Percentiles rank a stretch among this genome's conserved stretches.
Conservation (phyloP, 1,140 invertebrate species). For the Colletes latitarsis region DNA sequence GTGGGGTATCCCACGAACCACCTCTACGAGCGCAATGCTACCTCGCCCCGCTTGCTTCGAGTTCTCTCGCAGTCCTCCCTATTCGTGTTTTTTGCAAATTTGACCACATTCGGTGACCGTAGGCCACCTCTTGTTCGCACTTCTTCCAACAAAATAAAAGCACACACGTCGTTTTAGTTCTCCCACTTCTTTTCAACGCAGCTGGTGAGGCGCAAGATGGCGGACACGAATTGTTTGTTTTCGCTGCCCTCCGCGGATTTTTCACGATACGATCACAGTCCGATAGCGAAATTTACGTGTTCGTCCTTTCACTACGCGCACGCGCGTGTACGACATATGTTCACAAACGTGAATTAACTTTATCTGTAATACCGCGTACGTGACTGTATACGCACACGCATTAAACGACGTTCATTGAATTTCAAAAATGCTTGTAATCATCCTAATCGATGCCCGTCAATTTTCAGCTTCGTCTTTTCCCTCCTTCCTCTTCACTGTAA, state of each 20-base stretch:
- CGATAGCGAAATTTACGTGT: constrained; percentile 3
- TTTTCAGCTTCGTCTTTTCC: not conserved
- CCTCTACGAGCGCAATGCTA: constrained; percentile 65
- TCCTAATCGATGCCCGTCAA: not conserved
- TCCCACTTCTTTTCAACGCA: constrained; percentile 47
- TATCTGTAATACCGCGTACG: constrained; percentile 16
- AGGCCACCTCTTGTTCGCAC: constrained; percentile 53
- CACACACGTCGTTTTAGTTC: constrained; percentile 26
- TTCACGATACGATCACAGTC: constrained; percentile 28
- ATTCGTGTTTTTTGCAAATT: constrained; percentile 56
- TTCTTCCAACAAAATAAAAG: constrained; percentile 30
- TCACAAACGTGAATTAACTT: constrained; percentile 25
- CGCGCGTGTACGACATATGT: constrained; percentile 28
- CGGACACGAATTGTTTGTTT: constrained; percentile 68
- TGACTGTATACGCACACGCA: constrained; percentile 28
- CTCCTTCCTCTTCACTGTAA: constrained; percentile 19
- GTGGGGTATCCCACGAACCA: constrained; percentile 59
- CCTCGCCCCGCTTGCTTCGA: constrained; percentile 58
- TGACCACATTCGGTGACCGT: constrained; percentile 75
- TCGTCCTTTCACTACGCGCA: constrained; percentile 14
- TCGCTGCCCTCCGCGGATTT: constrained; percentile 38
- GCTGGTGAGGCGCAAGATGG: constrained; percentile 69
- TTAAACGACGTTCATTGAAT: constrained; percentile 15
- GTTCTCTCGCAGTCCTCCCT: constrained; percentile 67
- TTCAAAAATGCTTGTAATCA: constrained; percentile 1